Percentiles rank a stretch among this genome's conserved stretches.
These are phyloP conservation scores for Gasterosteus nipponicus DNA, from an alignment of 2,113 vertebrate genomes.

Conservation along the genomic window DNA sequence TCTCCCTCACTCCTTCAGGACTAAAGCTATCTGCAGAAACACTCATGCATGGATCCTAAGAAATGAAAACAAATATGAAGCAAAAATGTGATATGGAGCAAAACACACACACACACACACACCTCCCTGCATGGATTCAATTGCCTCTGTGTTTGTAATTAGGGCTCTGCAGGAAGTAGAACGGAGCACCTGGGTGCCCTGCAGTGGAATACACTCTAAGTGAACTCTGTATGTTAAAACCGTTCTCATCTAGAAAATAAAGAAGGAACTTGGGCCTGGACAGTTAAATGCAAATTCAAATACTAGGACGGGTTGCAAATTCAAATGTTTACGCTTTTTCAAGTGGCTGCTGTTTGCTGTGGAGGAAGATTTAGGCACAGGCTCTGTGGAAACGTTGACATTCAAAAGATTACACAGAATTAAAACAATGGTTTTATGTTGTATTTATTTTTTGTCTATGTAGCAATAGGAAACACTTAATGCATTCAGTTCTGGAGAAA, in stretches of 20 bases:
- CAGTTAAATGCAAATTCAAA: conserved; percentile 46
- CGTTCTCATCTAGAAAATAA: conserved; percentile 56
- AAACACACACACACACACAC: conserved; percentile 15
- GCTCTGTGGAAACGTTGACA: conserved; percentile 12
- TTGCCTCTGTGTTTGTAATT: conserved; percentile 79
- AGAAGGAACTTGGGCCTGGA: conserved; percentile 31
- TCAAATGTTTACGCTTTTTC: conserved; percentile 30
- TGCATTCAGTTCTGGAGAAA: neutral
- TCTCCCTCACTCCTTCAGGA: neutral
- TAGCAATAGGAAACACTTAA: neutral
- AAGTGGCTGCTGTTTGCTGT: conserved; percentile 21
- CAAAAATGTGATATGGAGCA: neutral
- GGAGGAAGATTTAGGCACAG: neutral
- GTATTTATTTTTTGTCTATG: conserved; percentile 4
- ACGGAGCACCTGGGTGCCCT: conserved; percentile 74
- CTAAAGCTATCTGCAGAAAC: conserved; percentile 10
- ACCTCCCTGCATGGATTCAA: conserved; percentile 66
- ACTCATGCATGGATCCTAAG: conserved; percentile 10
- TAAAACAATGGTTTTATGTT: conserved; percentile 10
- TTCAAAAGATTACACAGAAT: conserved; percentile 18
- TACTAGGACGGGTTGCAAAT: conserved; percentile 3
- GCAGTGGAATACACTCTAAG: conserved; percentile 73
- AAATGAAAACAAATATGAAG: conserved; percentile 23
- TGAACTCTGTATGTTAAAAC: conserved; percentile 68
- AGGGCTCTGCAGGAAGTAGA: conserved; percentile 72